A percentile compares a stretch with the other conserved stretches of the same genome.
These are phyloP conservation scores for Cardiocondyla obscurior DNA, from an alignment of 1,140 invertebrate genomes.

Conservation along the genomic window DNA sequence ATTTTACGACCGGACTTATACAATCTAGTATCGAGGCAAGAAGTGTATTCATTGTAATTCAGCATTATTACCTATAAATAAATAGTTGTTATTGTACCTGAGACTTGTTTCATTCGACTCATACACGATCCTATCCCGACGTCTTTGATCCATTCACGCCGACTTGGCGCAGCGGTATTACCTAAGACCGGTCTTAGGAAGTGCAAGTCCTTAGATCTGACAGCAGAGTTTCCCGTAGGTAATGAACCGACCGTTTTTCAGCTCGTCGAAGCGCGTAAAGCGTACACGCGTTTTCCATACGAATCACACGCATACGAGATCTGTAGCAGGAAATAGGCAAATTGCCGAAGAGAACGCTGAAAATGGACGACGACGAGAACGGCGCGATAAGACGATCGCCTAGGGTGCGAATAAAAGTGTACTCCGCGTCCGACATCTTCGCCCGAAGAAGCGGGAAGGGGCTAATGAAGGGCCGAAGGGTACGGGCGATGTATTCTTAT, in stretches of 20 bases:
- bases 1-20: slow-evolving; percentile 78
- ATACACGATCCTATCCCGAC: neutral
- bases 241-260: slow-evolving; percentile 20
- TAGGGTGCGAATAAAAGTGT: slow-evolving; percentile 18
- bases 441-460: slow-evolving; percentile 17
- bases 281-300: neutral
- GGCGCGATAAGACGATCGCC: slow-evolving; percentile 6
- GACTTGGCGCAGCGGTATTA: no score
- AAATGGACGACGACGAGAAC: neutral
- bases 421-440: slow-evolving; percentile 37
- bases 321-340: neutral
- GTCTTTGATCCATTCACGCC: no score
- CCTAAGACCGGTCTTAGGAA: neutral
- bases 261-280: slow-evolving; percentile 31
- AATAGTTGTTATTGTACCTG: slow-evolving; percentile 84
- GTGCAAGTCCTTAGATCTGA: neutral
- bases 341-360: neutral
- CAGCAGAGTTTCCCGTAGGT: neutral
- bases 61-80: slow-evolving; percentile 85
- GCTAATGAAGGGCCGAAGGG: slow-evolving; percentile 33
- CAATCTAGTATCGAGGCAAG: slow-evolving; percentile 82
- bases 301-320: slow-evolving; percentile 3
- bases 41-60: slow-evolving; percentile 84
- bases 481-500: slow-evolving; percentile 77
- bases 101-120: neutral